Base-by-base conservation (phyloP, 2,797 vertebrate species). In the Choloepus didactylus region DNA sequence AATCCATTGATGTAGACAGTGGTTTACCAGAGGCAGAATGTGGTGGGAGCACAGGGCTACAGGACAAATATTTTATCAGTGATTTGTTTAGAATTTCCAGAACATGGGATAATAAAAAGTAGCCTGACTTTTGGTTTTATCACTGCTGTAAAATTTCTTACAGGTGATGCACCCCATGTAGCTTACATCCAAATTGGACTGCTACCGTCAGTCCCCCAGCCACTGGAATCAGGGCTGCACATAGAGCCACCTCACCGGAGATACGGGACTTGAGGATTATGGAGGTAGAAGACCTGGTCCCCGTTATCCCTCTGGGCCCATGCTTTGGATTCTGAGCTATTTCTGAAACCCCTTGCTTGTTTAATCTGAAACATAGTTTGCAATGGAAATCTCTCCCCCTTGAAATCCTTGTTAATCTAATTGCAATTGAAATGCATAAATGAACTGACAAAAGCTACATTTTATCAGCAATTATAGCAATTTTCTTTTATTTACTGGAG, bases 401-500 rank as follows among this genome's bases (percentile, higher is more conserved):
- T 96, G 87, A 97, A 98, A 97, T 96, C 79, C 96, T 97, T 97
- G 91, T 95, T 97, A 98, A 96, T 97, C 86, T 97, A 97, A 97
- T 97, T 97, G 96, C 95, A 97, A 98, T 97, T 97, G 96, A 97
- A 98, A 98, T 97, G 96, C 96, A 97, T 93, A 96, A 97, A 94
- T 96, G 96, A 96, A 97, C 97, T 94, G 97, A 98, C 97, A 95
- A 97, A 98, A 97, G 94, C 95, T 96, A 95, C 95, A 97, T 97
- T 98, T 98, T 97, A 96, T 97, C 91, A 97, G 96, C 95, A 98
- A 97, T 97, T 98, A 98, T 70, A 95, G 97, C 95, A 97, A 98
- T 98, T 98, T 98, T 97, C 97, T 96, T 97, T 97, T 97, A 98
- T 98, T 98, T 98, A 97, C 96, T 97, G 76, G 88, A 96, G 97